Percentiles rank a stretch among this genome's conserved stretches.
Conservation (phyloP, 2,113 vertebrate species). For the Marmota flaviventris region DNA sequence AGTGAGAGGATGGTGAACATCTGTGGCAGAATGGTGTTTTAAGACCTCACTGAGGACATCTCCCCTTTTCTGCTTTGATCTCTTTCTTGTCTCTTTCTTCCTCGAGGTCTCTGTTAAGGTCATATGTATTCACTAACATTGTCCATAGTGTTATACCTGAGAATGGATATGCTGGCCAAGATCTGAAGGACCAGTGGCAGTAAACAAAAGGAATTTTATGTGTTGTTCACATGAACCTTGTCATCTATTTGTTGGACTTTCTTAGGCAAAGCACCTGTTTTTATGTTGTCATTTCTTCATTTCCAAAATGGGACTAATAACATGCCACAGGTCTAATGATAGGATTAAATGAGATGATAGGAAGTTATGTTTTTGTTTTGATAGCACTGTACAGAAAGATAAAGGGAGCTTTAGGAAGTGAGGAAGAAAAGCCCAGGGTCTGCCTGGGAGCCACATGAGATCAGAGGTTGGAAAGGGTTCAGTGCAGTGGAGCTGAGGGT, state of each 20-base stretch:
- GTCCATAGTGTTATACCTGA: neutral
- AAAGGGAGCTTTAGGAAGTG: neutral
- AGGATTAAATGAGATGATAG: neutral
- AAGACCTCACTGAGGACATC: accelerated
- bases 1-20: neutral
- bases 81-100: neutral
- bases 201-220: neutral
- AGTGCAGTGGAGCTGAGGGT: neutral
- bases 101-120: neutral
- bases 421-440: neutral
- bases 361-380: neutral
- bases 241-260: neutral
- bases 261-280: neutral
- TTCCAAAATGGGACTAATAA: constrained; percentile 38
- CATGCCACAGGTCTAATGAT: neutral
- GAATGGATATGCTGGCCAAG: neutral
- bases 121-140: neutral
- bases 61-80: neutral
- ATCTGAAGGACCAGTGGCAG: neutral
- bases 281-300: neutral
- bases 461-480: neutral
- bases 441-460: neutral
- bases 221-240: neutral
- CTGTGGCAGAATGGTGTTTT: neutral
- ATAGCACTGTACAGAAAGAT: neutral